Conservation (phyloP, 2,113 vertebrate genomes). For the Dromiciops gliroides region DNA sequence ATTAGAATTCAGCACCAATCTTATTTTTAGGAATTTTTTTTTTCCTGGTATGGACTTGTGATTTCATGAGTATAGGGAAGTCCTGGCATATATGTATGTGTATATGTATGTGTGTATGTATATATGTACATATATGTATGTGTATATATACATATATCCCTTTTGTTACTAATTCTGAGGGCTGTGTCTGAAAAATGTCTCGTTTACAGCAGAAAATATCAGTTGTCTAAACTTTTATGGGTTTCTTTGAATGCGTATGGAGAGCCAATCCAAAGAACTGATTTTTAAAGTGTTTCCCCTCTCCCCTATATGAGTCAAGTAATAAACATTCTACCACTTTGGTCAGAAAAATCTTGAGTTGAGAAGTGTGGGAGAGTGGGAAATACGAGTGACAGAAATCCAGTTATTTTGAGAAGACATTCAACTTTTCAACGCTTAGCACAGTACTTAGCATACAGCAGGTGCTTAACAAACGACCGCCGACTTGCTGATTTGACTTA, state of each 20-base stretch:
- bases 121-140: no score
- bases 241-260: background rate
- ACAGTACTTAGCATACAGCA: background rate
- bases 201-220: background rate
- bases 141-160: no score
- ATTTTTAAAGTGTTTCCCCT: background rate
- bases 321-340: background rate
- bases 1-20: background rate
- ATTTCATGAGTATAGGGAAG: background rate
- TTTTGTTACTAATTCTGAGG: background rate
- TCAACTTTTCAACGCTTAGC: background rate
- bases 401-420: background rate
- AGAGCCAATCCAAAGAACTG: background rate
- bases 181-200: background rate
- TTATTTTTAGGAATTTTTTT: background rate
- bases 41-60: background rate
- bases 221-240: background rate
- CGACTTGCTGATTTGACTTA: background rate
- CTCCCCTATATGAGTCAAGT: background rate
- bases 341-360: background rate
- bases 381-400: background rate
- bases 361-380: background rate
- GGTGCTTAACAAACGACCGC: background rate
- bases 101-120: no score
- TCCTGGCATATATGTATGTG: background rate